These are phyloP conservation scores for Eupithecia tripunctaria DNA, from an alignment of 2,888 invertebrate species.

Conservation along the genomic window DNA sequence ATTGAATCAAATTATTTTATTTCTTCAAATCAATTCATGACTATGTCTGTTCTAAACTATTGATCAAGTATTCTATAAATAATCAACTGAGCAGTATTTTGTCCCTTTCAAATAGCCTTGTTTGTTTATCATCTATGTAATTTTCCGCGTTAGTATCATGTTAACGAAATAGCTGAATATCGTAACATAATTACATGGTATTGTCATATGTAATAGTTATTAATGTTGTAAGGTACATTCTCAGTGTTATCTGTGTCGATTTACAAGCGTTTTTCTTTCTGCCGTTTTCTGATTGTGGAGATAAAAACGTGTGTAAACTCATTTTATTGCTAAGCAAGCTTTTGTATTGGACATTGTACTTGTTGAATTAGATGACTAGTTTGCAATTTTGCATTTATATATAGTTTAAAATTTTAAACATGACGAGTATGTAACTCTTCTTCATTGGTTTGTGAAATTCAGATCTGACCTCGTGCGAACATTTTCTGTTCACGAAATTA, in stretches of 20 bases:
- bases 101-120: not conserved
- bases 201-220: constrained; percentile 58
- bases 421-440: constrained; percentile 65
- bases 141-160: constrained; percentile 26
- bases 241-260: constrained; percentile 56
- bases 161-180: constrained; percentile 42
- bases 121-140: not conserved
- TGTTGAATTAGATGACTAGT: constrained; percentile 63
- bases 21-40: not conserved
- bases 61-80: not conserved
- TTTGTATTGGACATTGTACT: constrained; percentile 60
- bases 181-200: constrained; percentile 41
- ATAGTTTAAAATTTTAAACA: constrained; percentile 52
- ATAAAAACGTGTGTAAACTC: constrained; percentile 44
- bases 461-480: constrained; percentile 61
- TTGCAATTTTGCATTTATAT: constrained; percentile 63
- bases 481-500: constrained; percentile 70
- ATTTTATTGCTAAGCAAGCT: constrained; percentile 67
- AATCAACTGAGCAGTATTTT: not conserved
- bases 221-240: constrained; percentile 62
- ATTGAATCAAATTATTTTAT: not conserved
- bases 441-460: constrained; percentile 51
- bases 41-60: not conserved
- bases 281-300: constrained; percentile 28
- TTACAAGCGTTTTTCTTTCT: constrained; percentile 37